Conservation (phyloP, 2,113 vertebrate species). For the Loxodonta africana region DNA sequence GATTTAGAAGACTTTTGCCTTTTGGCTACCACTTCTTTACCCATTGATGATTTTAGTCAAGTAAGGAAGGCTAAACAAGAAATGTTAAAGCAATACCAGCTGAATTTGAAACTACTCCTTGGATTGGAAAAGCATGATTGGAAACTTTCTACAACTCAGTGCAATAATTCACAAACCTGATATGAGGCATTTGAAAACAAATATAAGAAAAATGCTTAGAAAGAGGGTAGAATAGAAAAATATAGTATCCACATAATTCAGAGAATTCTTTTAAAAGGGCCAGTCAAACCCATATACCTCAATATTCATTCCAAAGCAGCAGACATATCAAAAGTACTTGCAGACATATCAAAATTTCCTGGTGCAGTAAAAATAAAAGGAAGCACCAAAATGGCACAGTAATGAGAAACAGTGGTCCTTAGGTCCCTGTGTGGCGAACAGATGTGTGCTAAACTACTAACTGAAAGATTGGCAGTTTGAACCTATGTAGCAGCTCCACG, state of each 20-base stretch:
- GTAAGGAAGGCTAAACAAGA: constrained; percentile 53
- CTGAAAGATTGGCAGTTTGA: too few relatives aligned
- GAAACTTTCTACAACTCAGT: background rate
- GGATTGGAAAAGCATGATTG: constrained; percentile 23
- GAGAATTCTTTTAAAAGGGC: constrained; percentile 44
- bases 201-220: background rate
- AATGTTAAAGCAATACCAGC: background rate
- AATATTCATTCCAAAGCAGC: constrained; percentile 4
- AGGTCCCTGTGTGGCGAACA: too few relatives aligned
- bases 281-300: background rate
- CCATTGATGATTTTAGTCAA: background rate
- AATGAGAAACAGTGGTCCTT: background rate
- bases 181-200: constrained; percentile 49
- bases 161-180: constrained; percentile 35
- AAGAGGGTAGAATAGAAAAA: background rate
- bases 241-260: background rate
- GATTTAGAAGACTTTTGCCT: background rate
- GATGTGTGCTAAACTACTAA: too few relatives aligned
- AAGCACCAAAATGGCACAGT: background rate
- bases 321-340: background rate
- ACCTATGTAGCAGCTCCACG: too few relatives aligned
- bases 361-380: background rate
- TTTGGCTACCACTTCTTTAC: constrained; percentile 18
- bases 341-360: background rate
- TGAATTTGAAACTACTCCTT: constrained; percentile 51